Evolutionary conservation across 2,888 invertebrate genomes (phyloP).

Genomic region (Stramonita haemastoma): DNA sequence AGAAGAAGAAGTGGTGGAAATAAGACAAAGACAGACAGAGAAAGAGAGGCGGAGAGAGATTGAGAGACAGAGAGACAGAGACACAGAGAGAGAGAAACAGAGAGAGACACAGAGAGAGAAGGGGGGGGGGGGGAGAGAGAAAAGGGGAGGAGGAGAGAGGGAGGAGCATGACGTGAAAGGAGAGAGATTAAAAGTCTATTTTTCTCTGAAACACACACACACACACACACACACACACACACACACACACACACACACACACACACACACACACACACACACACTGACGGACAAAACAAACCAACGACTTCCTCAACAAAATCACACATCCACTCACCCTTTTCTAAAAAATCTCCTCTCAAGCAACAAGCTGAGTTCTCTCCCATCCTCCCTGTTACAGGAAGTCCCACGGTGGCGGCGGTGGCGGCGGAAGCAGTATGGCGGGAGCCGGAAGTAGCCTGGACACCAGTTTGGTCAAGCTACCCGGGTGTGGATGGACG

Average conservation of each 20-base stretch:
- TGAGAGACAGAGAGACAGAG: too few species aligned
- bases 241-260: neutral
- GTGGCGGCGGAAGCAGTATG: conserved; percentile 44
- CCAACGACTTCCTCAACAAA: neutral
- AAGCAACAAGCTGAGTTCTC: neutral
- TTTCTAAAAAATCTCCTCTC: neutral
- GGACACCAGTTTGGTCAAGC: conserved; percentile 54
- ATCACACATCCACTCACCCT: neutral
- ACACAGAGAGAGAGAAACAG: too few species aligned
- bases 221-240: too few species aligned
- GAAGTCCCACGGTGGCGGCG: conserved; percentile 49
- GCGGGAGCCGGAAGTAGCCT: conserved; percentile 44
- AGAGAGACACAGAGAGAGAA: too few species aligned
- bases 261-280: neutral
- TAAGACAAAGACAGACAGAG: too few species aligned
- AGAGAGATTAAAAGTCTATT: too few species aligned
- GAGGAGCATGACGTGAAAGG: neutral
- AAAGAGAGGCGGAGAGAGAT: too few species aligned
- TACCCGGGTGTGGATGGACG: conserved; percentile 58
- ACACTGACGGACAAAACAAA: neutral
- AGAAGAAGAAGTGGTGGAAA: neutral
- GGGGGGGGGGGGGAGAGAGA: neutral
- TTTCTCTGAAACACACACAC: neutral
- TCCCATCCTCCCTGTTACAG: conserved; percentile 5
- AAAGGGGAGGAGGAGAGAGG: neutral